A percentile compares a stretch with the other conserved stretches of the same genome.
Conservation (phyloP, 2,888 invertebrate species). For the Yponomeuta cagnagella region DNA sequence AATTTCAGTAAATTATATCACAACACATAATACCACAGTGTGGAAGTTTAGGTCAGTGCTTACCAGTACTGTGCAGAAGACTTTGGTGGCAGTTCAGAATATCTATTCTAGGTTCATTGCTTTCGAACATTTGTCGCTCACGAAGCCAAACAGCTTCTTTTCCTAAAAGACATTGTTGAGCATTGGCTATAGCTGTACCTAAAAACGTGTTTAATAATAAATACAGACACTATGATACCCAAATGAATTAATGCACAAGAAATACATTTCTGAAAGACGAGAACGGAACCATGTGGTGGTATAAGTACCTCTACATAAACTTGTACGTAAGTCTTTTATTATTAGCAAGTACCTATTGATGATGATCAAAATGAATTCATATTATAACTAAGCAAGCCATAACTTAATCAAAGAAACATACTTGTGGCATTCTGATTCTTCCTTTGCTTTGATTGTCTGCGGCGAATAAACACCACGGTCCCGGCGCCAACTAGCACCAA, state of each 20-base stretch:
- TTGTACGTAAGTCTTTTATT: too few species aligned
- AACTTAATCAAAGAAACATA: conserved; percentile 27
- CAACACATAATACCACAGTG: too few species aligned
- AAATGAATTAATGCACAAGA: too few species aligned
- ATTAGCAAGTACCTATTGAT: neutral
- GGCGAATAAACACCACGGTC: conserved; percentile 55
- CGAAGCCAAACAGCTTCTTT: conserved; percentile 69
- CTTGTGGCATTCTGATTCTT: conserved; percentile 59
- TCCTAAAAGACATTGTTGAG: conserved; percentile 64
- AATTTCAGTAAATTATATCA: neutral
- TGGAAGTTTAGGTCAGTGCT: conserved; percentile 19
- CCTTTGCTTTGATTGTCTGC: conserved; percentile 56
- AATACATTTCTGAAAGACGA: too few species aligned
- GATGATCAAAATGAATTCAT: neutral
- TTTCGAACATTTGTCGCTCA: conserved; percentile 61
- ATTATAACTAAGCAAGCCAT: neutral
- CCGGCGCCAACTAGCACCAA: conserved; percentile 56
- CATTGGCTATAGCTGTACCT: conserved; percentile 59
- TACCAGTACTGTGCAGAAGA: conserved; percentile 46
- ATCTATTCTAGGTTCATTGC: conserved; percentile 65
- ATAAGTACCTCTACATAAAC: too few species aligned
- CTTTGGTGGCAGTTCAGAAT: conserved; percentile 66
- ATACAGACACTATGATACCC: neutral
- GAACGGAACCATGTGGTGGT: too few species aligned
- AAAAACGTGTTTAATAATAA: conserved; percentile 18